Percentiles rank a stretch among this genome's conserved stretches.
phyloP scores from a whole-genome alignment of 2,797 vertebrate species.

The Balearica regulorum region DNA sequence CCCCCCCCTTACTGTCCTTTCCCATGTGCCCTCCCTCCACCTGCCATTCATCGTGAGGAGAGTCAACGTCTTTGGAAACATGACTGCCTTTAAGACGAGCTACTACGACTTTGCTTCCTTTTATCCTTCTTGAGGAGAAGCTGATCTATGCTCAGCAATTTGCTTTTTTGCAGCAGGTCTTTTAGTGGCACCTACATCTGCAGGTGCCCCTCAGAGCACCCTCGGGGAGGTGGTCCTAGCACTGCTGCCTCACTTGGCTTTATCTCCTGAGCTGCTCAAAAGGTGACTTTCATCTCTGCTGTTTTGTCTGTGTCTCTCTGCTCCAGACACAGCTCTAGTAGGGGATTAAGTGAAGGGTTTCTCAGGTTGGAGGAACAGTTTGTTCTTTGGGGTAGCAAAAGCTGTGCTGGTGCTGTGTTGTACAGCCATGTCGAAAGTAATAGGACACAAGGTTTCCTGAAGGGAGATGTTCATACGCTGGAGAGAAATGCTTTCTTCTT shows the following conservation, averaged over 20 bases:
- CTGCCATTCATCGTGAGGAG: not conserved
- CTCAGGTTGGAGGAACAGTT: not conserved
- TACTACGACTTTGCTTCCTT: not conserved
- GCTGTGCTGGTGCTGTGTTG: not conserved
- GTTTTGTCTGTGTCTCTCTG: not conserved
- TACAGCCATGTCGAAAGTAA: not conserved
- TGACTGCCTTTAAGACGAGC: not conserved
- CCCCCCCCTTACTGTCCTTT: rapidly evolving
- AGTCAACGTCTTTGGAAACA: not conserved
- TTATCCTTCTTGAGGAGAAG: not conserved
- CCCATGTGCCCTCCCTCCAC: not conserved
- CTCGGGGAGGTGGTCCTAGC: not conserved
- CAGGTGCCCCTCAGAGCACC: not conserved
- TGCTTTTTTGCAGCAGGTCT: not conserved
- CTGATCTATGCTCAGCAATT: not conserved
- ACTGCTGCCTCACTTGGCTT: not conserved
- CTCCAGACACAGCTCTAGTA: not conserved
- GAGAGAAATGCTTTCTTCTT: not conserved
- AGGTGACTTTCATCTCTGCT: not conserved
- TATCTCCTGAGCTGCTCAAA: not conserved
- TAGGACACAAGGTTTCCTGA: rapidly evolving
- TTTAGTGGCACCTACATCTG: not conserved
- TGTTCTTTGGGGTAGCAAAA: not conserved
- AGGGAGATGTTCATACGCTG: not conserved
- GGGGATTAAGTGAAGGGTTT: not conserved